Conservation (phyloP, 2,888 invertebrate genomes). For the Hirtodrosophila trivittata region DNA sequence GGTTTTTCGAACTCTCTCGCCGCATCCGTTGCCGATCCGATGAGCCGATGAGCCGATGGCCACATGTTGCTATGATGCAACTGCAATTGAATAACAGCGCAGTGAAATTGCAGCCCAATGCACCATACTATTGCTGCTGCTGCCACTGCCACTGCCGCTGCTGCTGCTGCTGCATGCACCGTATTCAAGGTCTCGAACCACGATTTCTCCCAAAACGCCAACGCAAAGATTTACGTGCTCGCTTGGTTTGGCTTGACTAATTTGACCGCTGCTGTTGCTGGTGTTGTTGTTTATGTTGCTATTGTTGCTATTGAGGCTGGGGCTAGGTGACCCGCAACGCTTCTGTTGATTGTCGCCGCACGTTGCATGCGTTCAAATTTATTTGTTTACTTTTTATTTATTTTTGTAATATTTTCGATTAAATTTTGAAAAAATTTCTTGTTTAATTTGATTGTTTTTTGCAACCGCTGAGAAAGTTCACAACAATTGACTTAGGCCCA, state of each 20-base stretch:
- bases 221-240: slow-evolving; percentile 69
- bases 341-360: slow-evolving; percentile 75
- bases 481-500: slow-evolving; percentile 21
- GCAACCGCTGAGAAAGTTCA: slow-evolving; percentile 64
- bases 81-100: slow-evolving; percentile 71
- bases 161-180: slow-evolving; percentile 14
- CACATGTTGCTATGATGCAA: slow-evolving; percentile 72
- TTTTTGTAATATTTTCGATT: slow-evolving; percentile 49
- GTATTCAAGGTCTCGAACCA: slow-evolving; percentile 76
- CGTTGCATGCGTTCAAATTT: slow-evolving; percentile 60
- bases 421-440: slow-evolving; percentile 41
- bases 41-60: slow-evolving; percentile 40
- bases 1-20: slow-evolving; percentile 81
- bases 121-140: slow-evolving; percentile 1
- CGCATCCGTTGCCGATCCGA: slow-evolving; percentile 51
- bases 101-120: slow-evolving; percentile 66
- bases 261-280: slow-evolving; percentile 40
- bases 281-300: slow-evolving; percentile 19
- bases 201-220: slow-evolving; percentile 70
- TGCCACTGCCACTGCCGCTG: neutral
- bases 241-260: slow-evolving; percentile 66
- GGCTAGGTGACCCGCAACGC: slow-evolving; percentile 70
- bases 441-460: slow-evolving; percentile 35
- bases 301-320: slow-evolving; percentile 12
- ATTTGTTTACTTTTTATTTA: slow-evolving; percentile 44